Base-by-base conservation (phyloP, 2,888 invertebrate species). In the Yponomeuta plumbellus region DNA sequence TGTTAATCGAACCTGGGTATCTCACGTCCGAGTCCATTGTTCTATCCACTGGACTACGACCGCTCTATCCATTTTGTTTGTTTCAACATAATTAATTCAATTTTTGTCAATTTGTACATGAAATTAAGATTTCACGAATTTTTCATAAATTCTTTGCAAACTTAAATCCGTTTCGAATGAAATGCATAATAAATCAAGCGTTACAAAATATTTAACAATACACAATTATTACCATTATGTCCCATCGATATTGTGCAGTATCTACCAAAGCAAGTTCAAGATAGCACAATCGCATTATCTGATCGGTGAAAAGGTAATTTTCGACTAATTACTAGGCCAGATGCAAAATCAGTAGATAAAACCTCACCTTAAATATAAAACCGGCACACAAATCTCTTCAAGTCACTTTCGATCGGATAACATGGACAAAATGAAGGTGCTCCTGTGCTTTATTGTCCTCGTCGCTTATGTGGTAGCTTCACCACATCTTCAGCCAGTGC, bases 391-490 rank as follows among this genome's bases (percentile, higher is more conserved):
- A 52, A 52, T 52, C 44, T 52, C 13, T 17, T 17, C 17, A 13
- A 17, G 44, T 17, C 44, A 52, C 44, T 17, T 52, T 52, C 44
- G 44, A 17, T 52, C 8, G 44, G 17, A 52, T 52, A 17, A 4
- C 13, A 17, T 58, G 20, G 58, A 22, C 23, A 59, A 59, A 59
- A 59, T 59, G 59, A 59, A 59, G 59, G 10, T 21, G 22, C 59
- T 13, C 21, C 10, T 23, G 4, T 23, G 22, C 6, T 10, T 59
- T 21, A 3, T 17, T 4, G 44, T 5, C 5, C 44, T 52, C 3
- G 4, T 52, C 13, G 44, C 44, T 4, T 13, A 4, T 52, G 44
- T 52, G 44, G 44, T 52, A 5, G 44, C 17, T 8, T 17, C 44
- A 52, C 44, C 44, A 52, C 44, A 52, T 17, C 44, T 52, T 17